Base-by-base conservation (phyloP, 2,797 vertebrate genomes). In the Acropternis orthonyx region DNA sequence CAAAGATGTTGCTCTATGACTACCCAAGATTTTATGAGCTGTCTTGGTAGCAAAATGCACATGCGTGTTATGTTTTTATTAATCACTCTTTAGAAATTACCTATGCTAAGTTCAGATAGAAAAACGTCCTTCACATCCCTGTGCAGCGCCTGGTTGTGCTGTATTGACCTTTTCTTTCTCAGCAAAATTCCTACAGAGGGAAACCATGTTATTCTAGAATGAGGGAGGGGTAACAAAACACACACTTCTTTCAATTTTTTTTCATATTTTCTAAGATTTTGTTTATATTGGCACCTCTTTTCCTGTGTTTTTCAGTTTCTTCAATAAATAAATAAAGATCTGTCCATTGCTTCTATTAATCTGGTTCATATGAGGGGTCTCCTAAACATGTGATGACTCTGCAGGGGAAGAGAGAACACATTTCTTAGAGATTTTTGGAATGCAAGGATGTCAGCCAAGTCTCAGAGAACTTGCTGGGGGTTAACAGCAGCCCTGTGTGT, bases 381-480 rank as follows among this genome's bases (percentile, higher is more conserved):
- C 30, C 34, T 72, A 75, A 91, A 68, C 63, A 83, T 28, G 18
- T 37, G 51, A 79, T 62, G 83, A 12, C 58, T 77, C 85, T 88
- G 54, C 69, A 95, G 79, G 73, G 26, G 69, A 94, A 75, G 69
- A 88, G 10, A 74, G 59, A 92, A 46, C 43, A 91, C 81, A 81
- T 78, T 91, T 92, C 69, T 88, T 20, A 28, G 85, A 77, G 58
- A 72, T 67, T 84, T 93, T 73, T 67, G 87, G 82, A 91, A 93
- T 83, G 76, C 30, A 19, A 78, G 34, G 26, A 59, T 78, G 41
- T 80, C 58, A 56, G 87, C 79, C 76, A 93, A 96, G 73, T 41
- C 88, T 73, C 14, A 9, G 82, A 51, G 67, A 93, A 49, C 69
- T 86, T 92, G 32, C 63, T 84, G 62, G 39, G 52, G 37, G 66